phyloP scores from a whole-genome alignment of 2,888 invertebrate species.

The Blastobasis adustella region DNA sequence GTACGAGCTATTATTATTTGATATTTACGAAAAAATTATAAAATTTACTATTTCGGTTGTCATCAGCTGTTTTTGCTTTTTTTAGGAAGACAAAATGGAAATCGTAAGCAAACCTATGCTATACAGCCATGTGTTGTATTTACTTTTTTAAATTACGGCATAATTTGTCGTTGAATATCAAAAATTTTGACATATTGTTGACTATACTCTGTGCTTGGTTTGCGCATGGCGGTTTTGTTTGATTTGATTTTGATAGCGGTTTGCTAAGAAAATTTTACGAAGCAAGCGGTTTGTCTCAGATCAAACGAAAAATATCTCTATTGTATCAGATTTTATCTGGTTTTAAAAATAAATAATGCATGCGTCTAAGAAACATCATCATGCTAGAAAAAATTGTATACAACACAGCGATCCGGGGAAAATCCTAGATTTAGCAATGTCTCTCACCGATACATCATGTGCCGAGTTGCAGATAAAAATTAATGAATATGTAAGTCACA shows the following conservation, averaged over 20 bases:
- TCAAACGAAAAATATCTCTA: no score
- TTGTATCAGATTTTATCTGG: background rate
- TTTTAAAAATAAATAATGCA: background rate
- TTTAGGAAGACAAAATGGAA: background rate
- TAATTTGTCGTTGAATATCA: background rate
- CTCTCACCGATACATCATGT: slow-evolving; percentile 61
- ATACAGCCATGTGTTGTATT: background rate
- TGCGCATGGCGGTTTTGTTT: no score
- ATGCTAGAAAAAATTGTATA: slow-evolving; percentile 19
- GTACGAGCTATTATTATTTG: background rate
- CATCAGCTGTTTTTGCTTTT: slow-evolving; percentile 38
- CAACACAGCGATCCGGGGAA: slow-evolving; percentile 73
- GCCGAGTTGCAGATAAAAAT: slow-evolving; percentile 72
- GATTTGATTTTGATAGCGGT: no score
- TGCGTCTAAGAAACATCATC: slow-evolving; percentile 21
- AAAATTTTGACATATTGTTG: no score
- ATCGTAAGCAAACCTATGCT: no score
- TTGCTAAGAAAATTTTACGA: no score
- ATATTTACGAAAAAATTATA: slow-evolving; percentile 3
- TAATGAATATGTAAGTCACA: slow-evolving; percentile 73
- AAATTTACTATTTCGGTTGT: slow-evolving; percentile 16
- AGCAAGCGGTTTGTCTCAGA: no score
- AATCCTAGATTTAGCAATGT: slow-evolving; percentile 70
- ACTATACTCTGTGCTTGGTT: no score
- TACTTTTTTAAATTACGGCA: slow-evolving; percentile 1